phyloP scores from a whole-genome alignment of 1,140 invertebrate genomes.

The Heliconius himera region DNA sequence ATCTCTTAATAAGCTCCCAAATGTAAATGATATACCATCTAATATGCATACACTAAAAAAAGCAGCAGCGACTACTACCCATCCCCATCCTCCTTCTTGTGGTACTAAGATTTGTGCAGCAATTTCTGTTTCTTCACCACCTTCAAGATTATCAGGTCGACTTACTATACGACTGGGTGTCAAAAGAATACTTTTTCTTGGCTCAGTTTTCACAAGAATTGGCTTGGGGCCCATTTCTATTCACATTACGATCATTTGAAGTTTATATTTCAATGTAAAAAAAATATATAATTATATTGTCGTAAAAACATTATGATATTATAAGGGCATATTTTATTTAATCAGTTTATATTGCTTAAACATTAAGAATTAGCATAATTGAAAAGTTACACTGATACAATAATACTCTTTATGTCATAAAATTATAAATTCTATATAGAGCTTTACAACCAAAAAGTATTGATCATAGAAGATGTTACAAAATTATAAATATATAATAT shows the following conservation, averaged over 20 bases:
- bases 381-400: background rate
- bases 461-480: background rate
- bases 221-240: constrained; percentile 48
- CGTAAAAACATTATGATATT: background rate
- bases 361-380: background rate
- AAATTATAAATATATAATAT: background rate
- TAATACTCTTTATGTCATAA: background rate
- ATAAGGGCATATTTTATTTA: background rate
- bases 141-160: constrained; percentile 59
- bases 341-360: background rate
- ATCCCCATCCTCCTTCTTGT: constrained; percentile 70
- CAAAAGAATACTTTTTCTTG: constrained; percentile 51
- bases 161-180: constrained; percentile 56
- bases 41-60: constrained; percentile 62
- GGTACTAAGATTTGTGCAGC: constrained; percentile 70
- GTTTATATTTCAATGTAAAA: background rate
- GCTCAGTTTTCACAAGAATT: constrained; percentile 50
- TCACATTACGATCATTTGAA: background rate
- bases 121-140: constrained; percentile 72
- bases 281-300: background rate
- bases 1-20: constrained; percentile 64
- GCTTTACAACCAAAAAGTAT: background rate
- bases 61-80: constrained; percentile 64
- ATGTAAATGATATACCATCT: constrained; percentile 69
- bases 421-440: background rate